Evolutionary conservation across 1,140 invertebrate genomes (phyloP).

Genomic region (Euwallacea similis): DNA sequence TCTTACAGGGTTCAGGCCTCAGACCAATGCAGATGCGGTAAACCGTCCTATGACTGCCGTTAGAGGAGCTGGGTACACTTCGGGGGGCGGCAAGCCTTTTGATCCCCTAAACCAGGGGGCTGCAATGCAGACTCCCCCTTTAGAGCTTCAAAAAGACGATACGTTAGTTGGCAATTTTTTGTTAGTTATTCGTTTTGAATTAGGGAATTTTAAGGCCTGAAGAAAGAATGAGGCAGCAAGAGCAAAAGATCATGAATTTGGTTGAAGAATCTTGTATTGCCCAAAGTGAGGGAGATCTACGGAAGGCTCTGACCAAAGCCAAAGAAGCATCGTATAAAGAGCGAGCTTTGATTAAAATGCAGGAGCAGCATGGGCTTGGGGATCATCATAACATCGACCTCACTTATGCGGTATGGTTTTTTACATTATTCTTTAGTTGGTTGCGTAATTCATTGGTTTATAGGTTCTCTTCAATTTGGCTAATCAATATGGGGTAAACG

Average conservation of each 20-base stretch:
- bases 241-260: conserved; percentile 80
- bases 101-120: conserved; percentile 77
- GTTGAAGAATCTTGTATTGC: conserved; percentile 81
- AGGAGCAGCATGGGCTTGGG: conserved; percentile 85
- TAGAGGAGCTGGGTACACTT: conserved; percentile 90
- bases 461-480: conserved; percentile 93
- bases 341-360: conserved; percentile 80
- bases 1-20: conserved; percentile 47
- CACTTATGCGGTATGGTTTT: conserved; percentile 79
- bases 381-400: conserved; percentile 91
- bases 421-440: neutral
- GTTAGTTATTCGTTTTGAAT: neutral
- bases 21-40: conserved; percentile 42
- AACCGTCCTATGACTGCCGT: conserved; percentile 91
- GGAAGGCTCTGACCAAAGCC: conserved; percentile 82
- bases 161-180: conserved; percentile 58
- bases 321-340: conserved; percentile 96
- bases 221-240: conserved; percentile 80
- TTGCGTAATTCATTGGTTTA: neutral
- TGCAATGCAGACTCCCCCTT: conserved; percentile 57
- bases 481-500: conserved; percentile 89
- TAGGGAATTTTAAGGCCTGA: conserved; percentile 66
- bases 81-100: conserved; percentile 62
- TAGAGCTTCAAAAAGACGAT: conserved; percentile 73
- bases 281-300: conserved; percentile 48